phyloP scores from a whole-genome alignment of 2,113 vertebrate species.

The Macaca mulatta region DNA sequence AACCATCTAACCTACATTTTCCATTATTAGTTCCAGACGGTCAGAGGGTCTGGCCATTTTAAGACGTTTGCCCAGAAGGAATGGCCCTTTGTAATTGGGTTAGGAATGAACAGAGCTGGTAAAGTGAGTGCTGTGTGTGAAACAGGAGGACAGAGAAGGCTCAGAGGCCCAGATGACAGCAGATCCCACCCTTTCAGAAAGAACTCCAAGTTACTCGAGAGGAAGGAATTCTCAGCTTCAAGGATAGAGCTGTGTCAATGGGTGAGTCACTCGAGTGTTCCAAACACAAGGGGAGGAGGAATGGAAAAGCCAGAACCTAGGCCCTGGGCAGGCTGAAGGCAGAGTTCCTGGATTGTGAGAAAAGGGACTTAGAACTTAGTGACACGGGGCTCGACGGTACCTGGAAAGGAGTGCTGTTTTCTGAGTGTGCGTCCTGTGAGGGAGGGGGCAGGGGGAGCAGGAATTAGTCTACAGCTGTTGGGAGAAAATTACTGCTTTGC shows the following conservation, averaged over 20 bases:
- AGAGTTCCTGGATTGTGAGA: neutral
- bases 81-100: neutral
- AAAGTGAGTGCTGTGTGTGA: neutral
- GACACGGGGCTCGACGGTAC: neutral
- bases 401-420: neutral
- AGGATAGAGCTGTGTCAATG: neutral
- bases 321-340: neutral
- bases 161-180: neutral
- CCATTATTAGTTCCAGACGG: neutral
- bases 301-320: neutral
- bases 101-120: neutral
- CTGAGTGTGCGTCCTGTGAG: neutral
- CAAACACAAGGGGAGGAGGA: neutral
- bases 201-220: neutral
- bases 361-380: neutral
- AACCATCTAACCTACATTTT: neutral
- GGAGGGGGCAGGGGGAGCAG: neutral
- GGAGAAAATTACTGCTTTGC: neutral
- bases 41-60: constrained; percentile 29
- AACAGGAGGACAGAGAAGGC: neutral
- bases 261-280: neutral
- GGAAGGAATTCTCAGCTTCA: neutral
- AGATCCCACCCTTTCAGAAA: neutral
- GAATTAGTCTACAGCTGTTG: neutral
- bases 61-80: constrained; percentile 33